A percentile compares a stretch with the other conserved stretches of the same genome.
phyloP scores from a whole-genome alignment of 23 tunicate genomes.

The Halocynthia roretzi region DNA sequence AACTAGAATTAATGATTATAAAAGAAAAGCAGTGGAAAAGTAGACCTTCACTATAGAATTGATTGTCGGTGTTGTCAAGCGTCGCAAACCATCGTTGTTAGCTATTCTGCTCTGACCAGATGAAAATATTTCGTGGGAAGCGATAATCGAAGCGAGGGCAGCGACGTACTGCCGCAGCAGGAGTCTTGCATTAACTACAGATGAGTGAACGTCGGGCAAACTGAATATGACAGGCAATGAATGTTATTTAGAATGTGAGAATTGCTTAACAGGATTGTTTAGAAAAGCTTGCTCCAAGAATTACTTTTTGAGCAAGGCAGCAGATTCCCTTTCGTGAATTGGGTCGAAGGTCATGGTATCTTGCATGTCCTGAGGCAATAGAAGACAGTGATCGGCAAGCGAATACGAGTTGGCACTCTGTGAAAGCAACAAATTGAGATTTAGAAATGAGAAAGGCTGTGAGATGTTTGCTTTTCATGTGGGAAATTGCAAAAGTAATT shows the following conservation, averaged over 20 bases:
- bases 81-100: not conserved
- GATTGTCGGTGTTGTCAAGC: not conserved
- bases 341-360: constrained; percentile 26
- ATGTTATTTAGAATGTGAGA: not conserved
- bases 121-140: not conserved
- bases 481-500: too few species aligned
- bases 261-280: not conserved
- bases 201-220: constrained; percentile 27
- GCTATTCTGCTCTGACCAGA: not conserved
- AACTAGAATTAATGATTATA: not conserved
- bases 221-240: constrained; percentile 21
- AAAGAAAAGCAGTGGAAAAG: not conserved
- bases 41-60: not conserved
- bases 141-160: constrained; percentile 9
- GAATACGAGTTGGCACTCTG: constrained; percentile 62
- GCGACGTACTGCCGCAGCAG: constrained; percentile 39
- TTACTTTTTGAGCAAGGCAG: constrained; percentile 20
- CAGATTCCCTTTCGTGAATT: constrained; percentile 25
- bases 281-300: not conserved
- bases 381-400: constrained; percentile 73
- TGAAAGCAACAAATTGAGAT: not conserved
- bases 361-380: not conserved
- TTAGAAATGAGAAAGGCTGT: too few species aligned
- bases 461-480: too few species aligned
- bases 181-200: constrained; percentile 30